A percentile compares a stretch with the other conserved stretches of the same genome.
phyloP scores from a whole-genome alignment of 2,888 invertebrate species.

The Empis livida region DNA sequence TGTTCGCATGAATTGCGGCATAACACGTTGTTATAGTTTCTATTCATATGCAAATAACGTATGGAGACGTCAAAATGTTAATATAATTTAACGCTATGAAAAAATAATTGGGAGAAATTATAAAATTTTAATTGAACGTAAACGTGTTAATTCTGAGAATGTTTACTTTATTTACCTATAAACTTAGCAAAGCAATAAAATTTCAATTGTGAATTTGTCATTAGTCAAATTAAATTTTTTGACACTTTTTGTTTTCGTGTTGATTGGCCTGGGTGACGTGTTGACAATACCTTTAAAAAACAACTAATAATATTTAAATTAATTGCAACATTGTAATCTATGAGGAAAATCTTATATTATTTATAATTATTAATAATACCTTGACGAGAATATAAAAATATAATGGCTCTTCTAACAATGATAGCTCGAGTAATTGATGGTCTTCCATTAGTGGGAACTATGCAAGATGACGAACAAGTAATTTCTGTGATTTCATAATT shows the following conservation, averaged over 20 bases:
- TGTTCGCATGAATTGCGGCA: no score
- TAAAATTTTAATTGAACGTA: no score
- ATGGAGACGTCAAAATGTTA: no score
- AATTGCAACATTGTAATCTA: background rate
- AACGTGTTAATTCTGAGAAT: no score
- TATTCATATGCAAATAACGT: no score
- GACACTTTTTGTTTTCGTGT: slow-evolving; percentile 14
- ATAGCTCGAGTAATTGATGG: slow-evolving; percentile 93
- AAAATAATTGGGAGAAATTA: no score
- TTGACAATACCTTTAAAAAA: background rate
- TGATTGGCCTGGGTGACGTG: background rate
- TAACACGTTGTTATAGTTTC: no score
- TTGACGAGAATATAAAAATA: slow-evolving; percentile 3
- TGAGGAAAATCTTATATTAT: background rate
- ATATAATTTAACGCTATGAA: no score
- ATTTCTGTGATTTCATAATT: slow-evolving; percentile 13
- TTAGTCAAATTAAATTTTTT: background rate
- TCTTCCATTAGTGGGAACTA: slow-evolving; percentile 86
- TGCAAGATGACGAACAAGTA: slow-evolving; percentile 98
- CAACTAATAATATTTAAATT: background rate
- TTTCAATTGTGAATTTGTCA: background rate
- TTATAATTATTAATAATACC: slow-evolving; percentile 1
- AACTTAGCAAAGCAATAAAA: background rate
- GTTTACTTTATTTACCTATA: background rate
- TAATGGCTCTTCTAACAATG: slow-evolving; percentile 94